These are phyloP conservation scores for Thunnus albacares DNA, from an alignment of 2,797 vertebrate genomes.

Conservation along the genomic window DNA sequence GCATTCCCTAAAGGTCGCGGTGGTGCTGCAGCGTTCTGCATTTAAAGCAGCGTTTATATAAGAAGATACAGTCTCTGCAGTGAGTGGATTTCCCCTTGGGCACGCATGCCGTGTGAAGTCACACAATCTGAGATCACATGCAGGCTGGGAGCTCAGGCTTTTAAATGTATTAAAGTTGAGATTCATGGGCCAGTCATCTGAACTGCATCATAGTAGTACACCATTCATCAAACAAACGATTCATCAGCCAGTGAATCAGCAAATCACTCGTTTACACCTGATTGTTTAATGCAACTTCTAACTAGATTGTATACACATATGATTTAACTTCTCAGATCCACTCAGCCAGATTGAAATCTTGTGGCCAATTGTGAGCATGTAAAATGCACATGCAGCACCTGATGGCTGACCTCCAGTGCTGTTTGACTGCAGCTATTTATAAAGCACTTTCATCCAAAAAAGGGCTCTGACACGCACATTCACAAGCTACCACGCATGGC, in stretches of 20 bases:
- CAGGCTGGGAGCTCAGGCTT: slow-evolving; percentile 30
- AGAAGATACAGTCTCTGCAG: slow-evolving; percentile 51
- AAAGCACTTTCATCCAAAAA: too few species aligned
- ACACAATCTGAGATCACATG: slow-evolving; percentile 31
- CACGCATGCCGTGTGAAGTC: slow-evolving; percentile 39
- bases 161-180: slow-evolving; percentile 52
- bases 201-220: slow-evolving; percentile 10
- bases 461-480: neutral
- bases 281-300: neutral
- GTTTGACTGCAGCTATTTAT: too few species aligned
- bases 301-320: neutral
- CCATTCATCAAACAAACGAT: slow-evolving; percentile 9
- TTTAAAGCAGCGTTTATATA: slow-evolving; percentile 55
- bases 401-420: too few species aligned
- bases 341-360: neutral
- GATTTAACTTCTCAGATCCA: neutral
- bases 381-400: neutral
- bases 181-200: slow-evolving; percentile 26
- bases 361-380: neutral
- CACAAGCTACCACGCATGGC: too few species aligned
- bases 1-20: slow-evolving; percentile 42
- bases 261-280: slow-evolving; percentile 2
- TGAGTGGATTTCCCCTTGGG: slow-evolving; percentile 16
- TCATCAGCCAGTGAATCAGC: neutral
- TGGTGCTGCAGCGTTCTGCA: slow-evolving; percentile 71